Conservation (phyloP, 2,797 vertebrate species). For the Luscinia luscinia region DNA sequence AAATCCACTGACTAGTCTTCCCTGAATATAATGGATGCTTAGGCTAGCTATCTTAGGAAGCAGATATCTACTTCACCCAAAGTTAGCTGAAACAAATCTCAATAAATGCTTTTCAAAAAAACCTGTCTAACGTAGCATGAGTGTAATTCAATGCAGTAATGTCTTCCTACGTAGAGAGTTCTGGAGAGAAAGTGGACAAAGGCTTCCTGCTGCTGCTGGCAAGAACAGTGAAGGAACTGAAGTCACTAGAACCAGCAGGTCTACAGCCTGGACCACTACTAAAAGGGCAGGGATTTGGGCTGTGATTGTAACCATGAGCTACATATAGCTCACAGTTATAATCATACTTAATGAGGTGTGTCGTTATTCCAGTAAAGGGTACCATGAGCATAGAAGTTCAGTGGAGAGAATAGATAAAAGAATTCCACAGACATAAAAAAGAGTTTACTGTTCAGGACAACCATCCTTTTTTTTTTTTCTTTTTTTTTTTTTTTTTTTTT, state of each 20-base stretch:
- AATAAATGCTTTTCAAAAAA: neutral
- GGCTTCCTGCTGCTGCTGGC: neutral
- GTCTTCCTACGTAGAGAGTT: neutral
- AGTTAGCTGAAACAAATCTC: neutral
- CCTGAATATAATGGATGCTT: neutral
- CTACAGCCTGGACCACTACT: neutral
- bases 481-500: neutral
- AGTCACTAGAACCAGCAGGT: neutral
- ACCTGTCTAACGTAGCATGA: neutral
- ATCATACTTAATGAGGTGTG: neutral
- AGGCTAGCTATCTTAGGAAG: neutral
- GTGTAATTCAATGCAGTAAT: neutral
- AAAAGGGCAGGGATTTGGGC: neutral
- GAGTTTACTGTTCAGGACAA: neutral
- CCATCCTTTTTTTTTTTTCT: neutral
- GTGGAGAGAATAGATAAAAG: neutral
- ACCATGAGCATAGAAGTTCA: neutral
- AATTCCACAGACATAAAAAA: neutral
- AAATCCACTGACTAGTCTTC: neutral
- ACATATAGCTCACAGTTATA: rapidly evolving
- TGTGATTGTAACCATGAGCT: neutral
- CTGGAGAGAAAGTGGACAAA: neutral
- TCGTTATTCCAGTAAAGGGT: neutral
- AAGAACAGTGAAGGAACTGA: neutral
- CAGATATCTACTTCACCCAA: neutral